Conservation (phyloP, 30 jellyfish, hydroid and myxozoan species). For the Sanderia malayensis region DNA sequence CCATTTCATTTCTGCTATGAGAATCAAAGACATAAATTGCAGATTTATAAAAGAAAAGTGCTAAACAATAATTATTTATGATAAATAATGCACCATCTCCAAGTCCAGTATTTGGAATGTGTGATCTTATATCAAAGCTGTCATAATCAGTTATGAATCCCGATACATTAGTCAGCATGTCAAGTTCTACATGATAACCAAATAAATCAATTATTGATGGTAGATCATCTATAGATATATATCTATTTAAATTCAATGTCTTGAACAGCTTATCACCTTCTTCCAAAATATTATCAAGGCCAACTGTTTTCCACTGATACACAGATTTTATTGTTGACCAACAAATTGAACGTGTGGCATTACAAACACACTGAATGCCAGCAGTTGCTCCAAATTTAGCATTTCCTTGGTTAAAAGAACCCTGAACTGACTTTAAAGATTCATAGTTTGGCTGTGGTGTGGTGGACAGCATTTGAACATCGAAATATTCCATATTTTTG, state of each 20-base stretch:
- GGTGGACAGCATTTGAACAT: no score
- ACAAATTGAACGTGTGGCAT: slow-evolving; percentile 13
- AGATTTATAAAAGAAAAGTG: background rate
- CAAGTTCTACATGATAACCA: background rate
- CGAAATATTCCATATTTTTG: no score
- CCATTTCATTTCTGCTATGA: no score
- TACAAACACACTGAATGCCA: slow-evolving; percentile 45
- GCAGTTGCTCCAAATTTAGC: slow-evolving; percentile 44
- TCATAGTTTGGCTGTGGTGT: no score
- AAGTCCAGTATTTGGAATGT: background rate
- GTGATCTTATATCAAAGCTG: background rate
- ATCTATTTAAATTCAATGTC: background rate
- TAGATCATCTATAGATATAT: no score
- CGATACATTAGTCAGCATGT: background rate
- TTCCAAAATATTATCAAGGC: slow-evolving; percentile 4
- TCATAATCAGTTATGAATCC: background rate
- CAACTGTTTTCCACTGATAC: slow-evolving; percentile 17
- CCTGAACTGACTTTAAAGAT: no score
- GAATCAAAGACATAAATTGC: no score
- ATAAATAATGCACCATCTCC: background rate
- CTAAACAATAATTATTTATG: background rate
- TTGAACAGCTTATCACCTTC: slow-evolving; percentile 30
- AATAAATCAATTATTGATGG: background rate
- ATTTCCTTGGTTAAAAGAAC: slow-evolving; percentile 38
- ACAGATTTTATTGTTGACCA: background rate